Evolutionary conservation across 2,888 invertebrate genomes (phyloP), one percentile per base, ranked within the genome.

Genomic region (Drosophila suboccidentalis): DNA sequence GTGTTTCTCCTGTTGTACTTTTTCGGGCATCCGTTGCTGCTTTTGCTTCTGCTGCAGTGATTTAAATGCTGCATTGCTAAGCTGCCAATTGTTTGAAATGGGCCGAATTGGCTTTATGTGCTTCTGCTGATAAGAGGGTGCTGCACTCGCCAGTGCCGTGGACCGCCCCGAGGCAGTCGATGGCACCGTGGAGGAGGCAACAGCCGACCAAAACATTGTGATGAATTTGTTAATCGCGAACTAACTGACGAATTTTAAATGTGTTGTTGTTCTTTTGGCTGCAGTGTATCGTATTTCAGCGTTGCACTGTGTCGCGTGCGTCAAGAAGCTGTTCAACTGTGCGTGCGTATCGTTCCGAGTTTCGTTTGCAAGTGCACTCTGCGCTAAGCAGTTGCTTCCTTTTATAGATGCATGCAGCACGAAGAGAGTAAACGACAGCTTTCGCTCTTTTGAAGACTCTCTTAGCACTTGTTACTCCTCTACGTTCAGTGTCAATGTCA

Each of bases 141-240:
- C 71, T 11, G 75, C 80, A 44, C 80, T 80, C 66, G 79, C 71
- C 68, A 79, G 1, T 4, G 62, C 66, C 8, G 73, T 39, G 19
- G 63, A 63, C 26, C 59, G 47, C 15, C 64, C 71, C 5, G 19
- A 11, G 5, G 22, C 36, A 13, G 47, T 26, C 32, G 76, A 26
- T 34, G 69, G n/a, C 3, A 79, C 67, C 15, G 82, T 62, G 13
- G 79, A 71, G 32, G 82, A 79, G 51, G 80, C 82, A 32, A 80
- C 75, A 46, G 75, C 77, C 47, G 82, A 62, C 82, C 77, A 80
- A 43, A 80, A 80, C 82, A 80, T 82, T 59, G 5, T 64, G 15
- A 39, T 39, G 38, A 39, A 15, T 5, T n/a, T 15, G 15, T 15
- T 3, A 15, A 3, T 11, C 11, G 11, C 11, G 9, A 19, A 9